A percentile compares a stretch with the other conserved stretches of the same genome.
These are phyloP conservation scores for Neoniphon sammara DNA, from an alignment of 2,797 vertebrate species.

Conservation along the genomic window DNA sequence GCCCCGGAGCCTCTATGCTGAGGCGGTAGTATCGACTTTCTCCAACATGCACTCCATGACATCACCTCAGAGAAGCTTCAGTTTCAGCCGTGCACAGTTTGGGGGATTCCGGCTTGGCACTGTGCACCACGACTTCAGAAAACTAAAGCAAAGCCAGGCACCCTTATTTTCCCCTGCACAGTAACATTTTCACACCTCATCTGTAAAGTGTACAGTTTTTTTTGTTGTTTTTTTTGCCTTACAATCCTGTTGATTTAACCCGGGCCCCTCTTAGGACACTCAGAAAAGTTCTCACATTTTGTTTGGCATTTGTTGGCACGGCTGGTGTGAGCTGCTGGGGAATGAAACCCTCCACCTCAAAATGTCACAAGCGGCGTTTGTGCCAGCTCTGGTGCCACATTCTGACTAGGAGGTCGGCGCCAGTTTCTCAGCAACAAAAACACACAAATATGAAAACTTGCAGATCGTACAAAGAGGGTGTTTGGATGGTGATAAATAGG, in stretches of 20 bases:
- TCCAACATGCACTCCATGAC: slow-evolving; percentile 72
- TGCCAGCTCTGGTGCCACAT: slow-evolving; percentile 1
- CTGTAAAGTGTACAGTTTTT: slow-evolving; percentile 23
- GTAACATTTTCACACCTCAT: slow-evolving; percentile 59
- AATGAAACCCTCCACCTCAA: slow-evolving; percentile 30
- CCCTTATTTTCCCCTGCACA: slow-evolving; percentile 33
- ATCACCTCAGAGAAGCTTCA: slow-evolving; percentile 69
- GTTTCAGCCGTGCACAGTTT: slow-evolving; percentile 70
- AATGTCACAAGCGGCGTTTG: background rate
- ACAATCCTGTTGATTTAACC: slow-evolving; percentile 56
- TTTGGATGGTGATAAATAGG: slow-evolving; percentile 8
- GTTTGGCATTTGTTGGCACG: slow-evolving; percentile 47
- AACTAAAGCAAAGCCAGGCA: slow-evolving; percentile 33
- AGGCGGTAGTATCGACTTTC: slow-evolving; percentile 76
- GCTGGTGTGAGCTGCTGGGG: slow-evolving; percentile 22
- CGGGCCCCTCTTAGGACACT: slow-evolving; percentile 39
- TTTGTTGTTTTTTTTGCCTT: slow-evolving; percentile 4
- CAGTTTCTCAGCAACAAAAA: slow-evolving; percentile 23
- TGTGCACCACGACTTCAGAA: slow-evolving; percentile 34
- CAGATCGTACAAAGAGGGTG: background rate
- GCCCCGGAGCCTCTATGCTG: slow-evolving; percentile 48
- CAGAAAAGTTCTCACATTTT: slow-evolving; percentile 31
- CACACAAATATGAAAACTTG: slow-evolving; percentile 23
- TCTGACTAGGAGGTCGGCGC: slow-evolving; percentile 20
- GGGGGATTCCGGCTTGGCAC: slow-evolving; percentile 77